A percentile compares a stretch with the other conserved stretches of the same genome.
These are phyloP conservation scores for Athene noctua DNA, from an alignment of 2,113 vertebrate genomes.

Conservation along the genomic window DNA sequence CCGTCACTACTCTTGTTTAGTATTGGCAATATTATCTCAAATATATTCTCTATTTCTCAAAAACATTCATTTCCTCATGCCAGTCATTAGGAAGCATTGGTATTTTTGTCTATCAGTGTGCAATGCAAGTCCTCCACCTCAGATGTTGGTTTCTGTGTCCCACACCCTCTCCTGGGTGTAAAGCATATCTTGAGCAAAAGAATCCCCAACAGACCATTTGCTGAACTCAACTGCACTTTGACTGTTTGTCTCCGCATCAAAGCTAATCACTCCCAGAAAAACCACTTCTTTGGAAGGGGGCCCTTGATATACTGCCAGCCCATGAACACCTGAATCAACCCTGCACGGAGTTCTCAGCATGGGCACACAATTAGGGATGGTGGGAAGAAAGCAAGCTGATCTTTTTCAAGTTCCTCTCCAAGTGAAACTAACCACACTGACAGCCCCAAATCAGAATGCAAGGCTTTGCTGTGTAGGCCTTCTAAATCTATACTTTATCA, in stretches of 20 bases:
- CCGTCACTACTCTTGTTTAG: fast-evolving
- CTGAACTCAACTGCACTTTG: background rate
- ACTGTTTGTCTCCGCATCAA: background rate
- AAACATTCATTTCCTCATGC: background rate
- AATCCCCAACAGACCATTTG: background rate
- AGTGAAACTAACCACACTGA: background rate
- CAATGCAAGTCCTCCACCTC: background rate
- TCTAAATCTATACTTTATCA: background rate
- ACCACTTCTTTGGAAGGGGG: background rate
- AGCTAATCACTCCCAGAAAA: background rate
- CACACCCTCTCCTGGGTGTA: background rate
- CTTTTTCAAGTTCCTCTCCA: background rate
- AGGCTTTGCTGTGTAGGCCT: background rate
- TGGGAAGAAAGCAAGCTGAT: background rate
- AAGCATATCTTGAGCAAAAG: background rate
- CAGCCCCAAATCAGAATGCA: background rate
- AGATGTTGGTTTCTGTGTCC: background rate
- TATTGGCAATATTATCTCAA: background rate
- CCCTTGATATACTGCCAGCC: background rate
- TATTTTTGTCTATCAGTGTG: background rate
- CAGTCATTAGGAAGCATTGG: background rate
- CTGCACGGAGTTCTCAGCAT: background rate
- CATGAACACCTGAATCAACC: background rate
- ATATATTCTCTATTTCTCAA: background rate
- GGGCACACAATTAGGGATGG: background rate